A percentile compares a stretch with the other conserved stretches of the same genome.
Conservation (phyloP, 2,113 vertebrate species). For the Kryptolebias marmoratus region DNA sequence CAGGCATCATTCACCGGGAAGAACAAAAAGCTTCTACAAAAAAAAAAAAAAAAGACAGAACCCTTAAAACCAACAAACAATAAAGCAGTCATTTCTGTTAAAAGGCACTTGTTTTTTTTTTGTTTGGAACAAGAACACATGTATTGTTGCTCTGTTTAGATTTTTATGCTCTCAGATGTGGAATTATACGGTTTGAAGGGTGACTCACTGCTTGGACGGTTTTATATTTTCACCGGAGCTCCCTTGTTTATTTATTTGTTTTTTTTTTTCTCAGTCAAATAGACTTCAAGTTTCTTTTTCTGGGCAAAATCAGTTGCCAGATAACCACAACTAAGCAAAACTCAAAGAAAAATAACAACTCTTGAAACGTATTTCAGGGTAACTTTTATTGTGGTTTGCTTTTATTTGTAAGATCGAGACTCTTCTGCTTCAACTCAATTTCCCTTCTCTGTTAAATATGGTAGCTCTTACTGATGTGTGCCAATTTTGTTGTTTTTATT, state of each 20-base stretch:
- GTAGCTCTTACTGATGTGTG: no score
- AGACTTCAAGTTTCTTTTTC: not conserved
- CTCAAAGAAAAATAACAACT: not conserved
- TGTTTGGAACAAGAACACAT: not conserved
- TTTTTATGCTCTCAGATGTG: not conserved
- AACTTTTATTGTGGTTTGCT: not conserved
- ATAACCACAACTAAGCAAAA: not conserved
- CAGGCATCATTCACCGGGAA: not conserved
- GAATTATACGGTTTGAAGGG: not conserved
- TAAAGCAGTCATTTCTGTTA: not conserved
- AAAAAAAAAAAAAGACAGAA: not conserved
- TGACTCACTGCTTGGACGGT: not conserved
- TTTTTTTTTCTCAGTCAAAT: not conserved
- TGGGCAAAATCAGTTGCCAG: not conserved
- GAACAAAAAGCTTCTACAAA: not conserved
- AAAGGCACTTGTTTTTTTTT: constrained; percentile 8
- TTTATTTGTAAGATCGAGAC: not conserved
- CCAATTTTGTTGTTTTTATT: no score
- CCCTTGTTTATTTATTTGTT: not conserved
- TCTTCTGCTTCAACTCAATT: not conserved
- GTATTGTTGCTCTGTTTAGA: not conserved
- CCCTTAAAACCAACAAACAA: not conserved
- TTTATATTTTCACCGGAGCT: not conserved
- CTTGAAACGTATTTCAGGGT: not conserved
- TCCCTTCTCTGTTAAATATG: no score